Percentiles rank a stretch among this genome's conserved stretches.
Evolutionary conservation across 2,113 vertebrate genomes (phyloP).

Genomic region (Pithys albifrons): DNA sequence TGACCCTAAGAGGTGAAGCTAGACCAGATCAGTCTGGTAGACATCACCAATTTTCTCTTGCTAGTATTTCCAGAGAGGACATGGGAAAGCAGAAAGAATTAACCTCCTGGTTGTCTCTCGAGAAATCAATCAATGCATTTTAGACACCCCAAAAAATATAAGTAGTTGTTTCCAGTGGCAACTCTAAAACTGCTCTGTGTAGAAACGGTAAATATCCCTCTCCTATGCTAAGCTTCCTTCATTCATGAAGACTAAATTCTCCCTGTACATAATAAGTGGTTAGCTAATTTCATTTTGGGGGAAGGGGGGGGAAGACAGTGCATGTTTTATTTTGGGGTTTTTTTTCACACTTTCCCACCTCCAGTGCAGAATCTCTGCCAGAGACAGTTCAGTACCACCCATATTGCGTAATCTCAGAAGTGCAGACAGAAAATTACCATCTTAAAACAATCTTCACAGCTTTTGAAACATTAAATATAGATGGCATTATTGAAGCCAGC

Average conservation of each 20-base stretch:
- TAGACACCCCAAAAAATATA: rapidly evolving
- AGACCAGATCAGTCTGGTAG: not conserved
- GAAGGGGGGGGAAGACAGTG: not conserved
- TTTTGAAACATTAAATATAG: constrained; percentile 67
- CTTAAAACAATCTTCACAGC: constrained; percentile 55
- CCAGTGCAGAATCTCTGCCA: not conserved
- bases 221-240: not conserved
- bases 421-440: constrained; percentile 61
- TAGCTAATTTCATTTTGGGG: not conserved
- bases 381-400: constrained; percentile 4
- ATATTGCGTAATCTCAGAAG: not conserved
- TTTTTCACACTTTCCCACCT: not conserved
- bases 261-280: not conserved
- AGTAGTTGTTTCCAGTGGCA: not conserved
- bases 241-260: constrained; percentile 4
- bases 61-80: not conserved
- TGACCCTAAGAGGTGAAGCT: not conserved
- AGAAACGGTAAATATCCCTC: not conserved
- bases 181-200: not conserved
- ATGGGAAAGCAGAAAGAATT: not conserved
- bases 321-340: not conserved
- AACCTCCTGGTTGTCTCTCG: not conserved
- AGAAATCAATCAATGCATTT: not conserved
- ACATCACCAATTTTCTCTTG: not conserved
- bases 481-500: constrained; percentile 51